These are phyloP conservation scores for Gastracanthus pulcherrimus DNA, from an alignment of 2,888 invertebrate genomes.

Conservation along the genomic window DNA sequence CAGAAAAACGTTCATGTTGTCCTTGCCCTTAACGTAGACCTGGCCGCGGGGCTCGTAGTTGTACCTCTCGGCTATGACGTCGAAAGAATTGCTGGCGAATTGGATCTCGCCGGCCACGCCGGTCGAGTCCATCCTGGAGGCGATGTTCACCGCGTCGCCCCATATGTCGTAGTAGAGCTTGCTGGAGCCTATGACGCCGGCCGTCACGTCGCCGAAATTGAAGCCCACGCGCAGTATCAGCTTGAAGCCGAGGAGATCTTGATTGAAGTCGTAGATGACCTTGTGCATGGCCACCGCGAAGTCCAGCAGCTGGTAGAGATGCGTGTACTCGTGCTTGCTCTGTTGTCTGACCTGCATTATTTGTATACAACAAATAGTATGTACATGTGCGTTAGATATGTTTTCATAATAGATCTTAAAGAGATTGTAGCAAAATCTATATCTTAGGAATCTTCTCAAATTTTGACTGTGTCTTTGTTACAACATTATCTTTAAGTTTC, in stretches of 20 bases:
- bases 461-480: too few species aligned
- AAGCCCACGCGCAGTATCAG: slow-evolving; percentile 92
- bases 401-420: neutral
- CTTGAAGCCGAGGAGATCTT: slow-evolving; percentile 93
- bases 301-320: slow-evolving; percentile 93
- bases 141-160: slow-evolving; percentile 99
- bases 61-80: slow-evolving; percentile 85
- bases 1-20: slow-evolving; percentile 94
- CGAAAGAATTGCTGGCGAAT: slow-evolving; percentile 87
- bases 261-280: slow-evolving; percentile 92
- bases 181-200: slow-evolving; percentile 97
- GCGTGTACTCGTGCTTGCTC: slow-evolving; percentile 85
- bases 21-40: slow-evolving; percentile 98
- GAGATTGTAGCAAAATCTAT: neutral
- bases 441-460: too few species aligned
- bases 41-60: slow-evolving; percentile 95
- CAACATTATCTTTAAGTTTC: too few species aligned
- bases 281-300: slow-evolving; percentile 95
- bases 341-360: slow-evolving; percentile 84
- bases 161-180: slow-evolving; percentile 98
- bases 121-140: slow-evolving; percentile 98
- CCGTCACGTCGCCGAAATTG: slow-evolving; percentile 97
- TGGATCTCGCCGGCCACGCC: slow-evolving; percentile 93
- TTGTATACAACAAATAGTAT: too few species aligned
- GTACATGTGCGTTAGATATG: too few species aligned